Evolutionary conservation across 2,797 vertebrate genomes (phyloP).

Genomic region (Sebastes ruberrimus): DNA sequence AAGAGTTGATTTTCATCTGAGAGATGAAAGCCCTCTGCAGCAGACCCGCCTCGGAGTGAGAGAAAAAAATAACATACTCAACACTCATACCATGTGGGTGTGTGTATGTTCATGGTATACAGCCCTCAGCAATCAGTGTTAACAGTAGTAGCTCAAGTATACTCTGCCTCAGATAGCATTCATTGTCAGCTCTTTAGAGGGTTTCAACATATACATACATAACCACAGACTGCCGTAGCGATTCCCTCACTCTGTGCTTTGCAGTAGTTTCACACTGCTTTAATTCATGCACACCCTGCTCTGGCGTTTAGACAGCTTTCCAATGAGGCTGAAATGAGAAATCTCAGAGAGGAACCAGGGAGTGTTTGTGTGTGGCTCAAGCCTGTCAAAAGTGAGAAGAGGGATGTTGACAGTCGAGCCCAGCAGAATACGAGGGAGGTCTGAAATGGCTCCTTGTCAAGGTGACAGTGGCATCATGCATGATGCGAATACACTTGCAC

Average conservation of each 20-base stretch:
- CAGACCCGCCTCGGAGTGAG: neutral
- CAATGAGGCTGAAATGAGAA: constrained; percentile 54
- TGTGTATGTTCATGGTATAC: neutral
- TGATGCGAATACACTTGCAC: neutral
- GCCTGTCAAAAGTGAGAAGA: constrained; percentile 29
- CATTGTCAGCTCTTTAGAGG: neutral
- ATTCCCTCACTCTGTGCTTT: constrained; percentile 39
- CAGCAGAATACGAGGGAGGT: constrained; percentile 19
- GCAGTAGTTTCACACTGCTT: constrained; percentile 58
- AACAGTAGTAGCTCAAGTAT: neutral
- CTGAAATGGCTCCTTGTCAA: constrained; percentile 35
- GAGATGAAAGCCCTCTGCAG: constrained; percentile 40
- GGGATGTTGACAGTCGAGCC: constrained; percentile 40
- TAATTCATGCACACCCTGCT: constrained; percentile 66
- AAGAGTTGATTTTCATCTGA: constrained; percentile 35
- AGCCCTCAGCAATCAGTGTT: neutral
- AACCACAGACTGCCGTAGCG: neutral
- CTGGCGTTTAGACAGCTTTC: constrained; percentile 62
- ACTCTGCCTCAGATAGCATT: neutral
- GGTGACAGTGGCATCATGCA: constrained; percentile 11
- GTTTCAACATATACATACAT: neutral
- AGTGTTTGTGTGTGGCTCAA: constrained; percentile 21
- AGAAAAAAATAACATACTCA: neutral
- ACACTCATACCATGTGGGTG: neutral
- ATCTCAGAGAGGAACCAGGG: constrained; percentile 3